Evolutionary conservation across 2,888 invertebrate genomes (phyloP), one percentile per base, ranked within the genome.

Genomic region (Drosophila picticornis): DNA sequence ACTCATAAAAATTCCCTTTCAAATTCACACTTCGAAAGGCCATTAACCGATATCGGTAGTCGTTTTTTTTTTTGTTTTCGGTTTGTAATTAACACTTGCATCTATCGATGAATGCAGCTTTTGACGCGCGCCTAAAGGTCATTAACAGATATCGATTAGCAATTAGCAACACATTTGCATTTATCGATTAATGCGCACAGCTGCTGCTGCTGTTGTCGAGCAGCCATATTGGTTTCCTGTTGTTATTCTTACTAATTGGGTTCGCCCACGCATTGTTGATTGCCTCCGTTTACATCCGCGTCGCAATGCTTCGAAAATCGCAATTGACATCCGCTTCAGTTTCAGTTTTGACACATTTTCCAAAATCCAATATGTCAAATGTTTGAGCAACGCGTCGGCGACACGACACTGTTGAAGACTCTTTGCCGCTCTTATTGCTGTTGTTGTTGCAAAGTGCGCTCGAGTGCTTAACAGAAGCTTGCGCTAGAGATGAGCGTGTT

Each of bases 321-420:
- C 84, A 83, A 86, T 86, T 84, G 89, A 72, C 84, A 88, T 84
- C 87, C 84, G 84, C 89, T 84, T 84, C 89, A 88, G 76, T 88
- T 84, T 84, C 84, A 84, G 56, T 84, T 84, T 88, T 84, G 84
- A 84, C 88, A 84, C 88, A 88, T 84, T 88, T 88, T 31, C 57
- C 13, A 34, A 65, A 72, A 65, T 63, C 59, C 62, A 67, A 76
- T 72, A 71, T 80, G 68, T 80, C 71, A 60, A 65, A 80, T 68
- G 64, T 50, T 38, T 70, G 59, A 53, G 58, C 51, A 50, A 58
- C 60, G 77, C 77, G 77, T 78, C 64, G 77, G 80, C 77, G 77
- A 80, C 70, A 78, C 71, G 71, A 62, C 46, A 25, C 43, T 57
- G 16, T 71, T 75, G 25, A 75, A 67, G 67, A 48, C 56, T 40